A percentile compares a stretch with the other conserved stretches of the same genome.
Conservation (phyloP, 2,888 invertebrate genomes). For the Ptilodon capucinus region DNA sequence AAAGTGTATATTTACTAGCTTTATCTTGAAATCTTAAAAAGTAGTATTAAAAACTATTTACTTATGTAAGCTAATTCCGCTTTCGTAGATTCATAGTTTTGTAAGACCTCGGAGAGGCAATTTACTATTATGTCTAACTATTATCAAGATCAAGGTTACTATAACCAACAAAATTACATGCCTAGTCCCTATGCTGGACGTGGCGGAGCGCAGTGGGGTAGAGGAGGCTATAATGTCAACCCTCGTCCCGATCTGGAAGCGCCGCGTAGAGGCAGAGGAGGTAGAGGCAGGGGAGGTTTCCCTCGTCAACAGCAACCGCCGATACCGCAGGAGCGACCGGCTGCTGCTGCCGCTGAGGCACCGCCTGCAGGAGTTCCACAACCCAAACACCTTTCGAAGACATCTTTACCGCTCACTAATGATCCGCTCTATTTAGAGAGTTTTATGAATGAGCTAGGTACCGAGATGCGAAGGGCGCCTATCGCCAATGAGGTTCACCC, state of each 20-base stretch:
- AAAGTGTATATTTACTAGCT: background rate
- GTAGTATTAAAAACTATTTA: too few relatives aligned
- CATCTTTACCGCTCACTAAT: slow-evolving; percentile 8
- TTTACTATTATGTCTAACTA: background rate
- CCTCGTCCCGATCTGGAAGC: slow-evolving; percentile 5
- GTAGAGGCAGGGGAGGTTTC: background rate
- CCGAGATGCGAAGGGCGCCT: slow-evolving; percentile 14
- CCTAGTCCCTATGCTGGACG: slow-evolving; percentile 1
- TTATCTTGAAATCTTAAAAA: too few relatives aligned
- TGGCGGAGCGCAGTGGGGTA: slow-evolving; percentile 7
- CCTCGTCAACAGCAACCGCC: slow-evolving; percentile 1
- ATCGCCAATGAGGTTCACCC: slow-evolving; percentile 12
- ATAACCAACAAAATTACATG: background rate
- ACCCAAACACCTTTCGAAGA: slow-evolving; percentile 10
- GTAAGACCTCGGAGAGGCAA: slow-evolving; percentile 8
- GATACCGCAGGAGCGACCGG: background rate
- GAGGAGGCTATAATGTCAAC: slow-evolving; percentile 3
- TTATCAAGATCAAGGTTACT: background rate
- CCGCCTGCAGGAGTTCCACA: slow-evolving; percentile 4
- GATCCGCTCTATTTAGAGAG: slow-evolving; percentile 12
- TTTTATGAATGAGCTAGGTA: slow-evolving; percentile 15
- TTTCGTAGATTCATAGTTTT: background rate
- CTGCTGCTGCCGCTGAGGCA: slow-evolving; percentile 3
- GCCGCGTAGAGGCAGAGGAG: background rate
- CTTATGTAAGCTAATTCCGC: slow-evolving; percentile 6